Evolutionary conservation across 2,888 invertebrate species (phyloP).

Genomic region (Gnatocerus cornutus): DNA sequence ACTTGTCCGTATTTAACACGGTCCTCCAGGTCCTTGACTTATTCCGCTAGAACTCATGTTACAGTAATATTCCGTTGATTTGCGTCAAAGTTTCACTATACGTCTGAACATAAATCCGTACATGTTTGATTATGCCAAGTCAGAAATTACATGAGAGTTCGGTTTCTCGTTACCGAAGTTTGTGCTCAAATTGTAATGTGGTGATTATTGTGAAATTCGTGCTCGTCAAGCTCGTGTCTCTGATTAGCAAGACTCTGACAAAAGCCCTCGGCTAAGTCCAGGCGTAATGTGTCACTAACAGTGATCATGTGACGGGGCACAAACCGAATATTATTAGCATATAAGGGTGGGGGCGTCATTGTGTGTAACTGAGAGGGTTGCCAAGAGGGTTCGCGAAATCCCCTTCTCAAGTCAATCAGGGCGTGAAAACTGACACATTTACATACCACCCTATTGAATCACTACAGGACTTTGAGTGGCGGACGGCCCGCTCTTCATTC

Average conservation of each 20-base stretch:
- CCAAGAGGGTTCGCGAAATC: conserved; percentile 54
- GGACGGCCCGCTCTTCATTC: conserved; percentile 50
- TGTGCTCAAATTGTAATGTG: conserved; percentile 29
- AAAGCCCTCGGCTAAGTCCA: conserved; percentile 60
- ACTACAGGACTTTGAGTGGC: conserved; percentile 60
- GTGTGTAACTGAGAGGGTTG: conserved; percentile 61
- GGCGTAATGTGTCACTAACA: conserved; percentile 64
- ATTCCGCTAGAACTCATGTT: not conserved
- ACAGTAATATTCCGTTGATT: conserved; percentile 10
- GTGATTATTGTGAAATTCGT: conserved; percentile 47
- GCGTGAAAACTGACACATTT: conserved; percentile 71
- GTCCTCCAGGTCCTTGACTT: no score
- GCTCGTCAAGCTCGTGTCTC: conserved; percentile 43
- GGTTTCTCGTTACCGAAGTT: conserved; percentile 45
- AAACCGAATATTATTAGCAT: conserved; percentile 61
- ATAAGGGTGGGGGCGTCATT: conserved; percentile 58
- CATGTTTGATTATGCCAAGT: conserved; percentile 42
- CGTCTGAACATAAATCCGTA: conserved; percentile 20
- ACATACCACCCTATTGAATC: conserved; percentile 69
- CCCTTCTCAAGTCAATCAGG: conserved; percentile 67
- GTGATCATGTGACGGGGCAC: conserved; percentile 60
- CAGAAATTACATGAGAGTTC: conserved; percentile 32
- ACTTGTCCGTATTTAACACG: no score
- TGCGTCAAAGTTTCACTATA: conserved; percentile 15
- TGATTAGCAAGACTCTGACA: conserved; percentile 49